phyloP scores from a whole-genome alignment of 2,888 invertebrate species.

The Willowsia nigromaculata region DNA sequence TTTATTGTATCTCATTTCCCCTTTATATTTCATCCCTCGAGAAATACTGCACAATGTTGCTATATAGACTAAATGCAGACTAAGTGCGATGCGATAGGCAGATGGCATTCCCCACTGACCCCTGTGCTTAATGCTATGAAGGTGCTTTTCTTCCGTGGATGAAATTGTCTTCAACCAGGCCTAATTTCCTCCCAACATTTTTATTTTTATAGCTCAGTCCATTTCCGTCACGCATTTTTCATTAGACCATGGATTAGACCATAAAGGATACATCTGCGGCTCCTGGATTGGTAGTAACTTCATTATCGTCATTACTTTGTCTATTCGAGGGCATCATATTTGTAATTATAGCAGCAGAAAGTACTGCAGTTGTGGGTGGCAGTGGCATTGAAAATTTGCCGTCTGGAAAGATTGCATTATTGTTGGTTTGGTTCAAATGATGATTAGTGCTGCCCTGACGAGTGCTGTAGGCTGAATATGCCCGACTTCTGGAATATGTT shows the following conservation, averaged over 20 bases:
- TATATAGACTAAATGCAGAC: neutral
- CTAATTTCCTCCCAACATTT: too few species aligned
- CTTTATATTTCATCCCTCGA: neutral
- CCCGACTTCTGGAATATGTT: neutral
- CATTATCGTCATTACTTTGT: neutral
- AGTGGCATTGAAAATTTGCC: neutral
- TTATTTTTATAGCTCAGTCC: too few species aligned
- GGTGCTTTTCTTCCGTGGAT: too few species aligned
- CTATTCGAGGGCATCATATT: neutral
- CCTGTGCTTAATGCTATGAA: too few species aligned
- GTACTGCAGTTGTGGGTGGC: neutral
- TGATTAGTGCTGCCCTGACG: neutral
- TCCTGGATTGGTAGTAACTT: neutral
- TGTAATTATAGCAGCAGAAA: neutral
- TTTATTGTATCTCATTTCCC: neutral
- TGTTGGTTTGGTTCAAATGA: neutral
- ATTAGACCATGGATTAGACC: neutral
- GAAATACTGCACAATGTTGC: neutral
- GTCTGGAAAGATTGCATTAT: constrained; percentile 6
- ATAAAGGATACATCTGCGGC: neutral
- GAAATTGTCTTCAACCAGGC: too few species aligned
- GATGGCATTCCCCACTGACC: too few species aligned
- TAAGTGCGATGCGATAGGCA: neutral
- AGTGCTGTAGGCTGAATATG: constrained; percentile 21
- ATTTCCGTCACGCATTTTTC: too few species aligned